Evolutionary conservation across 1,140 invertebrate species (phyloP).

Genomic region (Drosophila ironensis): DNA sequence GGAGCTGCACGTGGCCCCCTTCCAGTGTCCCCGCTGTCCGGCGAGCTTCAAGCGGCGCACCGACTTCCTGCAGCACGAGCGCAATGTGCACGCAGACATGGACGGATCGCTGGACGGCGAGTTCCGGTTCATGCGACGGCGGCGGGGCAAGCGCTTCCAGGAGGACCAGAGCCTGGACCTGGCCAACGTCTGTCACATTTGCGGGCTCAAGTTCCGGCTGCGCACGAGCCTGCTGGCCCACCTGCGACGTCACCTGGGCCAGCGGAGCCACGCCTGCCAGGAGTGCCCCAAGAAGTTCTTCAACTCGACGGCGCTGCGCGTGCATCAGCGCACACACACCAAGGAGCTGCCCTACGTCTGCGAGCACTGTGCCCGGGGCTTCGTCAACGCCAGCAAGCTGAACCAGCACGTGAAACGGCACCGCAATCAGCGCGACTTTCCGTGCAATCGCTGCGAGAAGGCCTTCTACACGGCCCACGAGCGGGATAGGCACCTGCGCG

Average conservation of each 20-base stretch:
- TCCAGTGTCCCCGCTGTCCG: conserved; percentile 47
- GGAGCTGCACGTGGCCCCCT: conserved; percentile 64
- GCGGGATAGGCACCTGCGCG: conserved; percentile 54
- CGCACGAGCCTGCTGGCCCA: conserved; percentile 63
- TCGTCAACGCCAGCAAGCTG: conserved; percentile 83
- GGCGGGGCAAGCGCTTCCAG: background rate
- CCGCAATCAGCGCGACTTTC: conserved; percentile 88
- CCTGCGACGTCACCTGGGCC: conserved; percentile 55
- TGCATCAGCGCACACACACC: conserved; percentile 69
- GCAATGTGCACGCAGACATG: conserved; percentile 51
- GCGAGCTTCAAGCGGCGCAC: conserved; percentile 52
- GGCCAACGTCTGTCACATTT: conserved; percentile 71
- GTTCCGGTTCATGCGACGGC: conserved; percentile 1
- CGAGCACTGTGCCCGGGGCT: conserved; percentile 64
- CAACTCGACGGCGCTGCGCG: conserved; percentile 50
- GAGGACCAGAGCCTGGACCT: conserved; percentile 6
- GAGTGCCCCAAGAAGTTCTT: conserved; percentile 74
- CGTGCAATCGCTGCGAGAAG: conserved; percentile 87
- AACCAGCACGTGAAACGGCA: conserved; percentile 85
- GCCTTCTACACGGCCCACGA: conserved; percentile 83
- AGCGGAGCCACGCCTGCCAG: conserved; percentile 45
- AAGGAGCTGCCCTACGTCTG: conserved; percentile 73
- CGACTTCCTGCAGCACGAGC: conserved; percentile 50
- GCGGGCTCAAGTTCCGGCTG: conserved; percentile 65
- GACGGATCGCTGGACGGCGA: conserved; percentile 20